A percentile compares a stretch with the other conserved stretches of the same genome.
phyloP scores from a whole-genome alignment of 1,140 invertebrate species.

The Drosophila nigromelanica region DNA sequence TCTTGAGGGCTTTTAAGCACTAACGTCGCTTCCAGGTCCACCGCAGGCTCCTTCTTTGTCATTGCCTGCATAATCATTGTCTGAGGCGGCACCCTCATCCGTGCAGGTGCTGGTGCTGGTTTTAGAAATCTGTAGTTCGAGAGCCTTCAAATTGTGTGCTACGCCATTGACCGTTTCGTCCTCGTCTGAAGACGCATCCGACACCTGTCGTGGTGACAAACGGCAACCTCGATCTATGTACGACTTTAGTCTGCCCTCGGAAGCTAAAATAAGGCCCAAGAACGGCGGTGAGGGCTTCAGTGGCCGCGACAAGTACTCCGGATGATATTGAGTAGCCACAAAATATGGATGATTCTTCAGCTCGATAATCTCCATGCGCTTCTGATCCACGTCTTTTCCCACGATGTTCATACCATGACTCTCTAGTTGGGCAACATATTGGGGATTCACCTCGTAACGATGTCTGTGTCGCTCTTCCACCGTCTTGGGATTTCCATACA shows the following conservation, averaged over 20 bases:
- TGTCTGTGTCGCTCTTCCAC: conserved; percentile 99
- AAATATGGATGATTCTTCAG: conserved; percentile 94
- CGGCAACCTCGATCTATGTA: conserved; percentile 89
- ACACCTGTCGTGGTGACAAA: conserved; percentile 87
- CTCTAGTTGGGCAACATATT: conserved; percentile 92
- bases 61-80: conserved; percentile 3
- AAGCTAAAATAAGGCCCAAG: conserved; percentile 95
- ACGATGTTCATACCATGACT: conserved; percentile 95
- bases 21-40: conserved; percentile 7
- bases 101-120: background rate
- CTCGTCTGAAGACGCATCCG: conserved; percentile 89
- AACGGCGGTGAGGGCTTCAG: conserved; percentile 97
- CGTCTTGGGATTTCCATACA: conserved; percentile 92
- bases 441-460: conserved; percentile 97
- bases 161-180: conserved; percentile 55
- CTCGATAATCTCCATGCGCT: conserved; percentile 94
- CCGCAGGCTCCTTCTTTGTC: conserved; percentile 41
- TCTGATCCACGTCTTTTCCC: conserved; percentile 89
- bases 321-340: conserved; percentile 98
- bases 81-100: conserved; percentile 8
- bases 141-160: conserved; percentile 25
- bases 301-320: conserved; percentile 97
- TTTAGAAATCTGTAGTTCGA: conserved; percentile 22
- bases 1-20: background rate
- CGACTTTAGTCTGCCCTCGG: conserved; percentile 89